phyloP scores from a whole-genome alignment of 2,797 vertebrate genomes.

The Chaetodon trifasciatus region DNA sequence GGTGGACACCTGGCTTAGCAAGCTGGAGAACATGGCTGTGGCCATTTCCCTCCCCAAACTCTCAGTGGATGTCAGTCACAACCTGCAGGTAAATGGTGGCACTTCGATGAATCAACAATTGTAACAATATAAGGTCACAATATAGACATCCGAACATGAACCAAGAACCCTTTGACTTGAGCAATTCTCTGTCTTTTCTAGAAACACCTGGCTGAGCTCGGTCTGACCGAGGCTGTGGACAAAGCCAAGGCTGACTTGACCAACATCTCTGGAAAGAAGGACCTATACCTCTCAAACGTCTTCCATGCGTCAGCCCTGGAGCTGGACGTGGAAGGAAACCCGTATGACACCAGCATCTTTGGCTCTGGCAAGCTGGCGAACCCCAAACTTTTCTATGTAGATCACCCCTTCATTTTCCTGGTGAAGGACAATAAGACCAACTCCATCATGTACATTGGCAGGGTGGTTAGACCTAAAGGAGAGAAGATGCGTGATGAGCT shows the following conservation, averaged over 20 bases:
- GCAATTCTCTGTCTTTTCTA: slow-evolving; percentile 64
- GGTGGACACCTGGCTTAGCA: slow-evolving; percentile 92
- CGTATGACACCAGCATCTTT: slow-evolving; percentile 91
- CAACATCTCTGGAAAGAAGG: slow-evolving; percentile 98
- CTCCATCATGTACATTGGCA: slow-evolving; percentile 95
- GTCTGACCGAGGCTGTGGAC: slow-evolving; percentile 95
- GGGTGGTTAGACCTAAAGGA: slow-evolving; percentile 93
- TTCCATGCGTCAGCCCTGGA: slow-evolving; percentile 94
- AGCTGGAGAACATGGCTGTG: slow-evolving; percentile 90
- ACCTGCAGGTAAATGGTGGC: slow-evolving; percentile 83
- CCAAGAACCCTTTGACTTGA: background rate
- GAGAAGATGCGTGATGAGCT: slow-evolving; percentile 97
- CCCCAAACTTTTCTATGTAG: slow-evolving; percentile 95
- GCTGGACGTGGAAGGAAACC: slow-evolving; percentile 92
- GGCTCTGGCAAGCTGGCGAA: slow-evolving; percentile 90
- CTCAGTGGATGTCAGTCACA: slow-evolving; percentile 86
- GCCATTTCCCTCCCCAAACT: slow-evolving; percentile 95
- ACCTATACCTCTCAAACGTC: slow-evolving; percentile 94
- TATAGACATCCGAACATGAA: background rate
- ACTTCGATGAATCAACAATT: background rate
- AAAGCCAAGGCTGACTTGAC: slow-evolving; percentile 97
- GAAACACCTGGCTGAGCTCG: slow-evolving; percentile 95
- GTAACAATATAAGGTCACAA: background rate
- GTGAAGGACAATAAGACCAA: slow-evolving; percentile 96
- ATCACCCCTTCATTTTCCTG: slow-evolving; percentile 97